phyloP scores from a whole-genome alignment of 2,113 vertebrate genomes.

The Eubucco bourcierii region DNA sequence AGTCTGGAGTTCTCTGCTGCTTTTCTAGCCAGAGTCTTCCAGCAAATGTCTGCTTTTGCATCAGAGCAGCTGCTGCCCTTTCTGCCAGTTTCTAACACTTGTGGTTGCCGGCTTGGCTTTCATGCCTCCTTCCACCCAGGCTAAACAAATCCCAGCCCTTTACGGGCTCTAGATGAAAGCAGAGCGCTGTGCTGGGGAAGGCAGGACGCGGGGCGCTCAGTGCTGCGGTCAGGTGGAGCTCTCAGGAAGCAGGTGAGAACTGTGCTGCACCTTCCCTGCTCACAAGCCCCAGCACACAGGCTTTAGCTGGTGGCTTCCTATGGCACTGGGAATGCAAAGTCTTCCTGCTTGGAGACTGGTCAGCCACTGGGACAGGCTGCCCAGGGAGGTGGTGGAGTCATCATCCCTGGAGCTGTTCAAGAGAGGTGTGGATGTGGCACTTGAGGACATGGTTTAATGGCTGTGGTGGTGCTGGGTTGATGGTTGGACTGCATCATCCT shows the following conservation, averaged over 20 bases:
- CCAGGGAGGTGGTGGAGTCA: no score
- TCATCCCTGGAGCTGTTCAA: no score
- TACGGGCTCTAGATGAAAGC: constrained; percentile 27
- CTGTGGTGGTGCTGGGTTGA: no score
- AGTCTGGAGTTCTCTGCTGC: neutral
- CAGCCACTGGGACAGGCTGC: no score
- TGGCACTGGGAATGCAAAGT: neutral
- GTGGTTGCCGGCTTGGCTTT: neutral
- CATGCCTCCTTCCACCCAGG: neutral
- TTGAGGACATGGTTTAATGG: no score
- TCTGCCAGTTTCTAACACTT: constrained; percentile 12
- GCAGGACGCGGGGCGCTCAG: constrained; percentile 44
- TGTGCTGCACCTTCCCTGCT: neutral
- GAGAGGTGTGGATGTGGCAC: no score
- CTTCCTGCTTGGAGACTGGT: neutral
- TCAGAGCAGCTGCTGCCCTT: constrained; percentile 27
- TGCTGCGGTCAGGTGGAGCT: neutral
- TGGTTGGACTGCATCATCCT: no score
- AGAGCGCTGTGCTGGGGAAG: neutral
- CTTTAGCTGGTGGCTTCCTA: neutral
- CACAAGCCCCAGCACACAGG: neutral
- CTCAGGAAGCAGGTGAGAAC: neutral
- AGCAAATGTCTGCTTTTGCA: constrained; percentile 34
- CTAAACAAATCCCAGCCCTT: constrained; percentile 53
- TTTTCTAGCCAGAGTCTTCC: constrained; percentile 20